Percentiles rank a stretch among this genome's conserved stretches.
These are phyloP conservation scores for Archips crataeganus DNA, from an alignment of 2,888 invertebrate genomes.

Conservation along the genomic window DNA sequence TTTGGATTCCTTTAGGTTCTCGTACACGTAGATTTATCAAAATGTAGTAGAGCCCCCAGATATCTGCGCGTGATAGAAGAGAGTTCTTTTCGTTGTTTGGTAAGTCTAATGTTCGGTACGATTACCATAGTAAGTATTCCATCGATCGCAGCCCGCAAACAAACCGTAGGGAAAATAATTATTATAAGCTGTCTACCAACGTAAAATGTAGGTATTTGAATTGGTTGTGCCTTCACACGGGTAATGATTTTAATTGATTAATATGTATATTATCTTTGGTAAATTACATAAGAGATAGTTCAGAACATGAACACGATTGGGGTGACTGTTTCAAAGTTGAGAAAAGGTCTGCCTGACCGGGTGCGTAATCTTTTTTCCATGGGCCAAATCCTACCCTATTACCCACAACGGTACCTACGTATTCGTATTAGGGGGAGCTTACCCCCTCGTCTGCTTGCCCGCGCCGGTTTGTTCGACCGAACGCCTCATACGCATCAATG, in stretches of 20 bases:
- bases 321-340: slow-evolving; percentile 24
- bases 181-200: neutral
- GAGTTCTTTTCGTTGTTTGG: slow-evolving; percentile 23
- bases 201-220: neutral
- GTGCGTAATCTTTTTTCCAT: slow-evolving; percentile 63
- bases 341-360: slow-evolving; percentile 55
- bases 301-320: slow-evolving; percentile 20
- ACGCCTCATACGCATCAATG: slow-evolving; percentile 52
- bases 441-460: slow-evolving; percentile 46
- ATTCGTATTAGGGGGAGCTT: slow-evolving; percentile 61
- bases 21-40: slow-evolving; percentile 8
- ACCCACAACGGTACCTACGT: slow-evolving; percentile 56
- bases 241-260: neutral
- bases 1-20: slow-evolving; percentile 8
- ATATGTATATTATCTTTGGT: neutral
- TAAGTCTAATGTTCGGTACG: slow-evolving; percentile 16
- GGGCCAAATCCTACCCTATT: slow-evolving; percentile 66
- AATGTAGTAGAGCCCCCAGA: slow-evolving; percentile 5
- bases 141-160: slow-evolving; percentile 9
- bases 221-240: neutral
- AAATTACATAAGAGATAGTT: slow-evolving; percentile 1
- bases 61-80: slow-evolving; percentile 24
- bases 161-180: neutral
- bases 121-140: slow-evolving; percentile 19
- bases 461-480: slow-evolving; percentile 26